Evolutionary conservation across 2,888 invertebrate genomes (phyloP), one percentile per base, ranked within the genome.

Genomic region (Eristalis intricaria): DNA sequence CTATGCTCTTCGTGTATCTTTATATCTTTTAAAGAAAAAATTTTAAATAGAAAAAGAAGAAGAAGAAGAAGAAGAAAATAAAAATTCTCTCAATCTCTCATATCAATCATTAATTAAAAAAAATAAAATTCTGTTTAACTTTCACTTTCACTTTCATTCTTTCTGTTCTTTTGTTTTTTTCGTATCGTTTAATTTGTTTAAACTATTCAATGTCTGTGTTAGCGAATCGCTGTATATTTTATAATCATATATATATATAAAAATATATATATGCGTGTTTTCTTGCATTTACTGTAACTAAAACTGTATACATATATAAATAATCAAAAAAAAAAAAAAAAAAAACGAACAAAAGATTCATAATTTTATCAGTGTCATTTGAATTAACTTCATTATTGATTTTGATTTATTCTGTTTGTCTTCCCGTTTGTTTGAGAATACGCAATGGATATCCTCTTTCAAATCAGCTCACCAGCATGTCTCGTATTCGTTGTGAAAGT

Each of bases 161-260:
- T 50, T 75, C 50, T 60, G 8, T 8, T 66, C 43, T 26, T 71
- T 58, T 22, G 29, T 35, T 56, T 4, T 15, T 35, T 8, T 13
- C 11, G 29, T 13, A 23, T 35, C 19, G n/a, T 50, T 32, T 32
- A 23, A 43, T 61, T 76, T 40, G 19, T 32, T 69, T 66, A 32
- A 73, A 70, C 40, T 32, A 32, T 32, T 32, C 32, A 32, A 23
- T 8, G 19, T 69, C 81, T 81, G 80, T 73, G 81, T 81, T 76
- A 73, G 69, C 76, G 73, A 85, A 81, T 74, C 77, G 64, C 64
- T 81, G 64, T 74, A 79, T 70, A 64, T 66, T 84, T 71, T 66
- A 2, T 19, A 50, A 8, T 2, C n/a, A 50, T 50, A 19, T 50
- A 50, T 50, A 50, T 43, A 43, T 4, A n/a, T 4, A 50, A 2